Percentiles rank a stretch among this genome's conserved stretches.
Conservation (phyloP, 2,888 invertebrate species). For the Erpobdella octoculata region DNA sequence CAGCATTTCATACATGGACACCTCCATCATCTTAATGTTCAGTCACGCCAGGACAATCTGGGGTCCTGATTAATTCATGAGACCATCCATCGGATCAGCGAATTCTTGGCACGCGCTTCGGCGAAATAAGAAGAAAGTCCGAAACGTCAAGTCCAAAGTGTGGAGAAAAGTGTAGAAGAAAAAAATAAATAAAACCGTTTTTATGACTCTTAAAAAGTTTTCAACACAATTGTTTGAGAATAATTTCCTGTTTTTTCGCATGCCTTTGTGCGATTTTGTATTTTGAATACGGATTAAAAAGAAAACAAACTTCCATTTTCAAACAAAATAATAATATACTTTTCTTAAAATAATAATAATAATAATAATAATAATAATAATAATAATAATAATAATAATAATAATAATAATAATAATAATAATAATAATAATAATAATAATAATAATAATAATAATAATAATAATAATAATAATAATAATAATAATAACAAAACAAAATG, state of each 20-base stretch:
- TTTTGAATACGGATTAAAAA: too few relatives aligned
- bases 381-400: not conserved
- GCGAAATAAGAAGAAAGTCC: constrained; percentile 7
- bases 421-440: not conserved
- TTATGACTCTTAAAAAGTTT: too few relatives aligned
- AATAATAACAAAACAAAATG: constrained; percentile 1
- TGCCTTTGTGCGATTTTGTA: too few relatives aligned
- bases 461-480: not conserved
- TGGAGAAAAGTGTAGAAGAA: not conserved
- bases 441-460: not conserved
- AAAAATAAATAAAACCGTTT: too few relatives aligned
- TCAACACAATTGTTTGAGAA: too few relatives aligned
- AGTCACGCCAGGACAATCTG: constrained; percentile 3
- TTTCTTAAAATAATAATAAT: not conserved
- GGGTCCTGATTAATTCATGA: constrained; percentile 20
- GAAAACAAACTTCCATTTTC: too few relatives aligned
- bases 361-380: not conserved
- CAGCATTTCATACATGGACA: not conserved
- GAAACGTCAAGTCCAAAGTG: not conserved
- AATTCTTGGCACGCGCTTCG: constrained; percentile 13
- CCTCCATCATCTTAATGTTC: constrained; percentile 10
- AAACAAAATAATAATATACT: constrained; percentile 1
- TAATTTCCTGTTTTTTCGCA: too few relatives aligned
- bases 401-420: not conserved
- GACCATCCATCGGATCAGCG: constrained; percentile 9